Evolutionary conservation across 2,797 vertebrate genomes (phyloP).

Genomic region (Acanthurus leucopareius): DNA sequence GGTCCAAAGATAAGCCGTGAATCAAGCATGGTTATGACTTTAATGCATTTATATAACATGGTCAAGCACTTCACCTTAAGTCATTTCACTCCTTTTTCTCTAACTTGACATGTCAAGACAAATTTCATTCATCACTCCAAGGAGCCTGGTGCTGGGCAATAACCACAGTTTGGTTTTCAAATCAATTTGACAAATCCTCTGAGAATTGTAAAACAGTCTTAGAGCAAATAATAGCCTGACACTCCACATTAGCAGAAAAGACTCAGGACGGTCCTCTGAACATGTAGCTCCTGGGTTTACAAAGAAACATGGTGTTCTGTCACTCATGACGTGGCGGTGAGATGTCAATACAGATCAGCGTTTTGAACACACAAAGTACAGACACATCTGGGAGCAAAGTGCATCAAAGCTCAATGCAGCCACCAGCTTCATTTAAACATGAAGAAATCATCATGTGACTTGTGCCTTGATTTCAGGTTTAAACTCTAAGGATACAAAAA

Average conservation of each 20-base stretch:
- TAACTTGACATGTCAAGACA: conserved; percentile 68
- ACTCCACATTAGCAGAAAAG: conserved; percentile 62
- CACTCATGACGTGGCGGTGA: conserved; percentile 28
- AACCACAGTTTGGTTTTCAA: conserved; percentile 78
- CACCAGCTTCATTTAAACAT: conserved; percentile 22
- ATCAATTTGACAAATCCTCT: conserved; percentile 84
- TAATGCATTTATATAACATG: conserved; percentile 38
- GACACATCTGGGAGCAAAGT: conserved; percentile 47
- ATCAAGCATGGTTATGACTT: conserved; percentile 10
- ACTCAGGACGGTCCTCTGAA: conserved; percentile 62
- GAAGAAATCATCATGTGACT: conserved; percentile 50
- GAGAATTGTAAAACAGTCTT: conserved; percentile 73
- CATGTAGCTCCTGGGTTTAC: conserved; percentile 57
- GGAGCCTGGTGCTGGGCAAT: conserved; percentile 50
- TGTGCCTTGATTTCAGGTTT: conserved; percentile 27
- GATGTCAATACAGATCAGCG: conserved; percentile 69
- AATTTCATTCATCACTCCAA: conserved; percentile 64
- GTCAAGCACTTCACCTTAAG: conserved; percentile 28
- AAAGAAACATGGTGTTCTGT: conserved; percentile 59
- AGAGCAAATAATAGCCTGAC: conserved; percentile 77
- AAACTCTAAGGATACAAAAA: conserved; percentile 3
- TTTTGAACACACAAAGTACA: conserved; percentile 50
- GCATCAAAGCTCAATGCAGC: conserved; percentile 16
- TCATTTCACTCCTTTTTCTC: conserved; percentile 31
- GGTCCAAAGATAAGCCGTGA: conserved; percentile 6